Evolutionary conservation across 2,888 invertebrate genomes (phyloP), one percentile per base, ranked within the genome.

Genomic region (Bhutanitis thaidina): DNA sequence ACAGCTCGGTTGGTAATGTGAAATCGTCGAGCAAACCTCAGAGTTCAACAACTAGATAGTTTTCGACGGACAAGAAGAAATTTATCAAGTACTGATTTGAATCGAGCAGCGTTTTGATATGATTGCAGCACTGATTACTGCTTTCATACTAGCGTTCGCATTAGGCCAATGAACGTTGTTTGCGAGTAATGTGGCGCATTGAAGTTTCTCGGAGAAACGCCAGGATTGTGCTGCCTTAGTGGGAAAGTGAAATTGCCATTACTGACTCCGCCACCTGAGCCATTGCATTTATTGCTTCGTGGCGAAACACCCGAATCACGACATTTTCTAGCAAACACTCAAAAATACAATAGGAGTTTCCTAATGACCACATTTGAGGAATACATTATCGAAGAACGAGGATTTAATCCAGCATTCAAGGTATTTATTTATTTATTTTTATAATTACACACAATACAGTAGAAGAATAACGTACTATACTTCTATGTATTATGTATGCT

Each of bases 351-450:
- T 58, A 54, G 48, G 10, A 69, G 67, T 61, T 74, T 69, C 53
- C 67, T 69, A 60, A 71, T 71, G 61, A 68, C 65, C 3, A 70
- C 64, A 64, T 70, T 74, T 67, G 69, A 67, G 46, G 65, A 62
- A 49, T 55, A 65, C 1, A 63, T 65, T 63, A 60, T 63, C 43
- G 59, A 65, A 63, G 61, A 66, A 62, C 56, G 30, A n/a, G n/a
- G n/a, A n/a, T n/a, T n/a, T n/a, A n/a, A n/a, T n/a, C n/a, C n/a
- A n/a, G n/a, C n/a, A n/a, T n/a, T n/a, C n/a, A n/a, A n/a, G n/a
- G n/a, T n/a, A n/a, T n/a, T n/a, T n/a, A n/a, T n/a, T n/a, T n/a
- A n/a, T n/a, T n/a, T n/a, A n/a, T n/a, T n/a, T n/a, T n/a, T n/a
- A n/a, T n/a, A n/a, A n/a, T n/a, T n/a, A n/a, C n/a, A n/a, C n/a